Conservation (phyloP, 30 jellyfish, hydroid and myxozoan genomes). For the Rhopilema esculentum region DNA sequence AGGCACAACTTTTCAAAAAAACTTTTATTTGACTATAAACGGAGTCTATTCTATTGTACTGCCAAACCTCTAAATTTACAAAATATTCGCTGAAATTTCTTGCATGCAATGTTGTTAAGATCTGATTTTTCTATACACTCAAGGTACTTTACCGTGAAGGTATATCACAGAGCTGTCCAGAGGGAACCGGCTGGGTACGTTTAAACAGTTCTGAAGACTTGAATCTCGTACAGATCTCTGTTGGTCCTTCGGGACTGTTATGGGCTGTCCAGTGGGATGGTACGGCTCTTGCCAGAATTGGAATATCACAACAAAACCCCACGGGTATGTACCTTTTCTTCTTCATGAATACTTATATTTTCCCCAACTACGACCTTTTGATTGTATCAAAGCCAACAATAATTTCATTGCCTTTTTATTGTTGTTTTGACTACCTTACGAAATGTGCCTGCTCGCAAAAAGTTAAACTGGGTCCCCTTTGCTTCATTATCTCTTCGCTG, state of each 20-base stretch:
- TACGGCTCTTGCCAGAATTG: slow-evolving; percentile 70
- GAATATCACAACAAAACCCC: slow-evolving; percentile 83
- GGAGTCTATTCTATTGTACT: too few species aligned
- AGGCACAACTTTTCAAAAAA: too few species aligned
- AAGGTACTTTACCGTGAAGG: slow-evolving; percentile 87
- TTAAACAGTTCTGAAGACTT: slow-evolving; percentile 65
- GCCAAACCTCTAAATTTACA: too few species aligned
- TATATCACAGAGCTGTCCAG: slow-evolving; percentile 72
- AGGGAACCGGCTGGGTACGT: slow-evolving; percentile 81
- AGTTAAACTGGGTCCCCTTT: too few species aligned
- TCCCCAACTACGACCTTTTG: too few species aligned
- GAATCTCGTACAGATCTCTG: slow-evolving; percentile 83
- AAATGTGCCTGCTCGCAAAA: neutral
- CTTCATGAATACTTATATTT: too few species aligned
- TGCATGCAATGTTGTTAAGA: neutral
- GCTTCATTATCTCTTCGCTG: too few species aligned
- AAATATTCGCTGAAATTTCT: too few species aligned
- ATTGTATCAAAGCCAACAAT: too few species aligned
- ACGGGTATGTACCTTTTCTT: slow-evolving; percentile 65
- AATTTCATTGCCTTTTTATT: too few species aligned
- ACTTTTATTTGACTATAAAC: too few species aligned
- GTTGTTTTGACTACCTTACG: too few species aligned
- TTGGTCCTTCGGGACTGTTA: slow-evolving; percentile 87
- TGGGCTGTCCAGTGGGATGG: slow-evolving; percentile 99
- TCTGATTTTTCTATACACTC: neutral